These are phyloP conservation scores for Ispidina picta DNA, from an alignment of 2,797 vertebrate genomes.

Conservation along the genomic window DNA sequence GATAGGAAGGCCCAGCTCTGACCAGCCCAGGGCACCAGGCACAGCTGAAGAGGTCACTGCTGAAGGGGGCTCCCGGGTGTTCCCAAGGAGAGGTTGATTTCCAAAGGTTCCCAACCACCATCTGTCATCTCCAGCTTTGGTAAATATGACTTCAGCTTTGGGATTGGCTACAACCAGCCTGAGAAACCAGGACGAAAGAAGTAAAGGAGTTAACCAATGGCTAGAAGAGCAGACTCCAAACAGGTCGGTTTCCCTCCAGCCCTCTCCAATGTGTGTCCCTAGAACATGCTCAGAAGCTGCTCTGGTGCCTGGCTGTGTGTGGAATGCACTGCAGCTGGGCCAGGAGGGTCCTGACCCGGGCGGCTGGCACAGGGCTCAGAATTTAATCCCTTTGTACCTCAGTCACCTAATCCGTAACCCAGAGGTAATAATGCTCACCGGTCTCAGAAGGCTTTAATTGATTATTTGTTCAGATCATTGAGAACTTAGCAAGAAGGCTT, in stretches of 20 bases:
- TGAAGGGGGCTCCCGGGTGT: not conserved
- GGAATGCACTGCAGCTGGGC: too few relatives aligned
- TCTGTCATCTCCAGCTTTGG: not conserved
- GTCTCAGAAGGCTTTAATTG: conserved; percentile 31
- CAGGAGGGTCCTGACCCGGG: not conserved
- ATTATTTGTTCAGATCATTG: conserved; percentile 39
- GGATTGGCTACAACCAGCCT: not conserved
- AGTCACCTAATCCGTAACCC: not conserved
- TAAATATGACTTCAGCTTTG: not conserved
- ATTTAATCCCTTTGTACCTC: conserved; percentile 8
- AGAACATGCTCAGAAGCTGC: not conserved
- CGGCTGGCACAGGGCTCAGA: not conserved
- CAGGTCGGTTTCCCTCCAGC: not conserved
- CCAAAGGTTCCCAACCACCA: conserved; percentile 35
- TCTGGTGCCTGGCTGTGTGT: too few relatives aligned
- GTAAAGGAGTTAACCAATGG: not conserved
- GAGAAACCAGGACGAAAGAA: not conserved
- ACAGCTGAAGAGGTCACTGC: not conserved
- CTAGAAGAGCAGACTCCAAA: not conserved
- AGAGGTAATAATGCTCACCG: not conserved
- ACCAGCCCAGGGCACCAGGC: not conserved
- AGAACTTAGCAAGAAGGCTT: conserved; percentile 8
- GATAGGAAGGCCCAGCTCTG: not conserved
- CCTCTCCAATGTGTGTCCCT: not conserved
- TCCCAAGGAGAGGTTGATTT: not conserved